phyloP scores from a whole-genome alignment of 2,888 invertebrate genomes.

The Chymomyza amoena region DNA sequence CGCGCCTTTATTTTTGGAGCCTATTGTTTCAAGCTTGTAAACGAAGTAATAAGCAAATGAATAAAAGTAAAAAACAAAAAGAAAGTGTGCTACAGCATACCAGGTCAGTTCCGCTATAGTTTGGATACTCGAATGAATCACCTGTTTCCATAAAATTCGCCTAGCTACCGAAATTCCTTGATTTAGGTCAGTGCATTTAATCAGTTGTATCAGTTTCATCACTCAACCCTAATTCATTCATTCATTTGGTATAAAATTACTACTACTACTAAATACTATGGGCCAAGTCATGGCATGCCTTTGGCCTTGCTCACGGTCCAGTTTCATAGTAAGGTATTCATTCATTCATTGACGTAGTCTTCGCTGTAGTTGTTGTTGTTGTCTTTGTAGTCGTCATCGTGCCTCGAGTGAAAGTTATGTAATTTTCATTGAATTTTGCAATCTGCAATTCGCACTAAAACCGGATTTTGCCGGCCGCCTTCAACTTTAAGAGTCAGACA shows the following conservation, averaged over 20 bases:
- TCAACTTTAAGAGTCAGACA: neutral
- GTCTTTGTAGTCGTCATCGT: constrained; percentile 7
- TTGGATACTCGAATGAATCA: constrained; percentile 46
- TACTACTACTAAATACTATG: constrained; percentile 35
- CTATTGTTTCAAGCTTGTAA: constrained; percentile 60
- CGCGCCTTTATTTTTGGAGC: constrained; percentile 69
- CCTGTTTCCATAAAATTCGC: constrained; percentile 55
- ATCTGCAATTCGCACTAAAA: constrained; percentile 57
- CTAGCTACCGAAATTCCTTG: constrained; percentile 25
- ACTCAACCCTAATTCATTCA: constrained; percentile 14
- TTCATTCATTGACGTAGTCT: constrained; percentile 57
- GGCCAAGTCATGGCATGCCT: constrained; percentile 34
- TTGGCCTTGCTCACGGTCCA: constrained; percentile 44
- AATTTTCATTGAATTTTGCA: constrained; percentile 57
- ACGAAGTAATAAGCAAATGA: neutral
- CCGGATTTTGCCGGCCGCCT: constrained; percentile 54
- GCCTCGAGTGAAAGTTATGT: constrained; percentile 70
- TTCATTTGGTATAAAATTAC: constrained; percentile 36
- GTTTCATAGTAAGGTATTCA: constrained; percentile 39
- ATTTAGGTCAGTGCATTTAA: neutral
- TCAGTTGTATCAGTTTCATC: neutral
- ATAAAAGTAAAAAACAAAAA: constrained; percentile 37
- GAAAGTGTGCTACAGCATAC: constrained; percentile 64
- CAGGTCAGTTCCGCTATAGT: neutral
- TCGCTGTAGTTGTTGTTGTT: constrained; percentile 26